Conservation (phyloP, 2,888 invertebrate species). For the Mechanitis mazaeus region DNA sequence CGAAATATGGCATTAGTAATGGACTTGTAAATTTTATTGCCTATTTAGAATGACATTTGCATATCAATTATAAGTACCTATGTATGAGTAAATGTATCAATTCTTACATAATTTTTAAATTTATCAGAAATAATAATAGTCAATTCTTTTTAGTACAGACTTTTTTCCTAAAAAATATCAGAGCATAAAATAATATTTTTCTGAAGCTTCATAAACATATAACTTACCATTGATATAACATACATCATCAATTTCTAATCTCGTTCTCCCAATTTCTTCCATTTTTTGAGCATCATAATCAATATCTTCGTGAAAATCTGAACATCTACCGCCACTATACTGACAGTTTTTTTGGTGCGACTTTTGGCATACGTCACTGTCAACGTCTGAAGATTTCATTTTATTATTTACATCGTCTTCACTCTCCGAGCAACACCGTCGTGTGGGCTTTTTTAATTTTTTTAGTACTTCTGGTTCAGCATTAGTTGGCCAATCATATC, state of each 20-base stretch:
- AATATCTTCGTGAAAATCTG: constrained; percentile 32
- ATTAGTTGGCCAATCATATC: constrained; percentile 86
- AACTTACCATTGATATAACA: constrained; percentile 95
- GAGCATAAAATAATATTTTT: not conserved
- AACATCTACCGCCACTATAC: constrained; percentile 25
- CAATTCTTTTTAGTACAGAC: no score
- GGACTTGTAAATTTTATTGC: no score
- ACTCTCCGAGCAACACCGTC: constrained; percentile 43
- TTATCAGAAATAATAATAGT: no score
- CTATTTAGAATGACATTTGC: no score
- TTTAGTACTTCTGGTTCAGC: constrained; percentile 61
- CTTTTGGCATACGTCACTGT: constrained; percentile 36
- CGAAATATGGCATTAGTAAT: no score
- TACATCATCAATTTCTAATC: constrained; percentile 85
- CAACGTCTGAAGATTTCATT: constrained; percentile 25
- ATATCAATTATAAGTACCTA: no score
- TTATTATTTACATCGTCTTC: constrained; percentile 32
- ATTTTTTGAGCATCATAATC: constrained; percentile 72
- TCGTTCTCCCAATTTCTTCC: constrained; percentile 79
- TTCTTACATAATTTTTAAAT: no score
- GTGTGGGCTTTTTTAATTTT: constrained; percentile 43
- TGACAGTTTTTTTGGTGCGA: constrained; percentile 28
- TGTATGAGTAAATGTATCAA: no score
- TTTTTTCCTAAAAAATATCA: no score
- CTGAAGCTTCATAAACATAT: not conserved